A percentile compares a stretch with the other conserved stretches of the same genome.
phyloP scores from a whole-genome alignment of 2,888 invertebrate species.

The Drosophila longiperda region DNA sequence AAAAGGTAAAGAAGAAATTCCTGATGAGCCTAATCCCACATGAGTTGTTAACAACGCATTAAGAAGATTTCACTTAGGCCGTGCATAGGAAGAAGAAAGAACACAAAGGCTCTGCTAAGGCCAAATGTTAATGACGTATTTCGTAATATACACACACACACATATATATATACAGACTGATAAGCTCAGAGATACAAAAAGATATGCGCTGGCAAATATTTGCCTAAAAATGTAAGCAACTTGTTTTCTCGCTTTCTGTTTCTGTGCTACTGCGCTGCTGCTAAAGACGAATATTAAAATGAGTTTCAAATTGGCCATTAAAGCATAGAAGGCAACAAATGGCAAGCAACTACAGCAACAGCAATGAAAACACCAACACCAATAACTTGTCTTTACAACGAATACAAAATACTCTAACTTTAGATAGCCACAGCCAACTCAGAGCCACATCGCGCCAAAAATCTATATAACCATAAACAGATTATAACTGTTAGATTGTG shows the following conservation, averaged over 20 bases:
- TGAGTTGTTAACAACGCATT: conserved; percentile 80
- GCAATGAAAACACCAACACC: conserved; percentile 16
- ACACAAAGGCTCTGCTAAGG: conserved; percentile 42
- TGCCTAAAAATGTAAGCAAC: conserved; percentile 64
- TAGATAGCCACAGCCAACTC: conserved; percentile 1
- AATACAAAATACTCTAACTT: conserved; percentile 35
- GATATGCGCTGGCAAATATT: conserved; percentile 24
- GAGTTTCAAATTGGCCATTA: conserved; percentile 79
- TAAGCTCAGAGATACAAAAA: conserved; percentile 4
- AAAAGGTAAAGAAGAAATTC: conserved; percentile 29
- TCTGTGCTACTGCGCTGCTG: conserved; percentile 15
- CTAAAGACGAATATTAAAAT: conserved; percentile 57
- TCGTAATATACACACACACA: conserved; percentile 27
- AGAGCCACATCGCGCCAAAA: background rate
- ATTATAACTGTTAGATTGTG: background rate
- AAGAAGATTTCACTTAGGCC: conserved; percentile 78
- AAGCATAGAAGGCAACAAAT: conserved; percentile 48
- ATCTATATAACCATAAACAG: background rate
- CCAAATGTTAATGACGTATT: conserved; percentile 62
- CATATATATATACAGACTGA: background rate
- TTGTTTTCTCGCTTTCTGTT: conserved; percentile 34
- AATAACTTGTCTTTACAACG: conserved; percentile 20
- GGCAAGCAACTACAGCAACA: conserved; percentile 15
- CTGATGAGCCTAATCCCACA: conserved; percentile 53
- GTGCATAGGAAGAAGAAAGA: conserved; percentile 40